Evolutionary conservation across 1,140 invertebrate genomes (phyloP).

Genomic region (Apocrypta bakeri): DNA sequence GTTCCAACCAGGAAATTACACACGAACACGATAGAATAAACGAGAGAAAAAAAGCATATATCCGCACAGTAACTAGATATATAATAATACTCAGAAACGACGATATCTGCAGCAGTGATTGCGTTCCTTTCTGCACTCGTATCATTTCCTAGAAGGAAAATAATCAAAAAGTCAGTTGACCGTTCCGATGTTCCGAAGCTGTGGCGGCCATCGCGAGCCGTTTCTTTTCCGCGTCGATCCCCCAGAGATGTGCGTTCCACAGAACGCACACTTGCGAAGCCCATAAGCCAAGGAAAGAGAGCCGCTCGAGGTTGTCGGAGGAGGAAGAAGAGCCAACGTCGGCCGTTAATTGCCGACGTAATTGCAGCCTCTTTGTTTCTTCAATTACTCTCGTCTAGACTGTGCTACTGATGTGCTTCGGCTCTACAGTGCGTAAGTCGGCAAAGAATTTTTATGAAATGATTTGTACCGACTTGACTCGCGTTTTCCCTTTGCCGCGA

Average conservation of each 20-base stretch:
- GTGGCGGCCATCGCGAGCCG: slow-evolving; percentile 51
- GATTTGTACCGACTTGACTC: slow-evolving; percentile 47
- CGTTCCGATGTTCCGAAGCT: too few species aligned
- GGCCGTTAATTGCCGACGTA: slow-evolving; percentile 63
- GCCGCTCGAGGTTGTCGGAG: not conserved
- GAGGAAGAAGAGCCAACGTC: slow-evolving; percentile 39
- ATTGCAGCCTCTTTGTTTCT: slow-evolving; percentile 70
- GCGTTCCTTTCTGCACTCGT: too few species aligned
- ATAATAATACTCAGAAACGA: too few species aligned
- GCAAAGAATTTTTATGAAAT: slow-evolving; percentile 65
- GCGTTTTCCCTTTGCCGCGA: slow-evolving; percentile 34
- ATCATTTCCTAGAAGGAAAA: not conserved
- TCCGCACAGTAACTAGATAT: too few species aligned
- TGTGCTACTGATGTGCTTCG: slow-evolving; percentile 28
- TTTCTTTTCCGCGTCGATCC: slow-evolving; percentile 22
- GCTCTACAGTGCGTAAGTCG: not conserved
- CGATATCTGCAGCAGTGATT: too few species aligned
- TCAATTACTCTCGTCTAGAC: slow-evolving; percentile 67
- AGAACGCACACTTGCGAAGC: slow-evolving; percentile 20
- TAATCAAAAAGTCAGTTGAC: not conserved
- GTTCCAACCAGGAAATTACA: too few species aligned
- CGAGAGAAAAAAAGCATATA: too few species aligned
- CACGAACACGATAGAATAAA: too few species aligned
- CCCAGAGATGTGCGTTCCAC: slow-evolving; percentile 22
- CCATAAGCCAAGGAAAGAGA: not conserved